These are phyloP conservation scores for Cerceris ruficornis DNA, from an alignment of 2,888 invertebrate species.

Conservation along the genomic window DNA sequence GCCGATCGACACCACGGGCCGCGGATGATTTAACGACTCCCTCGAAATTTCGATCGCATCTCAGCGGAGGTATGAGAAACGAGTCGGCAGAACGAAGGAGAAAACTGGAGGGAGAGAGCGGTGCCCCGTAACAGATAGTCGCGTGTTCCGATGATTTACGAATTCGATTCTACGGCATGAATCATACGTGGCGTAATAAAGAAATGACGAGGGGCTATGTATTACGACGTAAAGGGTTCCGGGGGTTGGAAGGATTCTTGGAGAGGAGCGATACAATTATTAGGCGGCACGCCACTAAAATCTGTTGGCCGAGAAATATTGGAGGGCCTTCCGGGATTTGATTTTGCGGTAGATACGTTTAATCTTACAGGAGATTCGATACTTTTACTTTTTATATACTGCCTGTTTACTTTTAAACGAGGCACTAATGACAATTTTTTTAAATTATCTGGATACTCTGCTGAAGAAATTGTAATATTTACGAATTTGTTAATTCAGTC, in stretches of 20 bases:
- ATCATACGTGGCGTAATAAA: constrained; percentile 64
- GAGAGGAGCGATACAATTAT: constrained; percentile 26
- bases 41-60: constrained; percentile 74
- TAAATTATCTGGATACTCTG: no score
- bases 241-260: constrained; percentile 37
- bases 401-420: no score
- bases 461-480: no score
- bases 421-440: no score
- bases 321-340: neutral
- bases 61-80: constrained; percentile 59
- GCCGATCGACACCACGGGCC: constrained; percentile 61
- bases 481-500: no score
- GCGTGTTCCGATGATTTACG: constrained; percentile 69
- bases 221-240: constrained; percentile 39
- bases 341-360: neutral
- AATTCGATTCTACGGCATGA: constrained; percentile 60
- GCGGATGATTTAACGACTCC: constrained; percentile 74
- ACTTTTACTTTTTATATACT: neutral
- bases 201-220: constrained; percentile 54
- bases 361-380: neutral
- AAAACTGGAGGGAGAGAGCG: constrained; percentile 48
- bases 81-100: constrained; percentile 52
- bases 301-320: neutral
- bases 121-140: constrained; percentile 56
- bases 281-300: neutral